Base-by-base conservation (phyloP, 2,797 vertebrate species). In the Lepilemur septentrionalis region DNA sequence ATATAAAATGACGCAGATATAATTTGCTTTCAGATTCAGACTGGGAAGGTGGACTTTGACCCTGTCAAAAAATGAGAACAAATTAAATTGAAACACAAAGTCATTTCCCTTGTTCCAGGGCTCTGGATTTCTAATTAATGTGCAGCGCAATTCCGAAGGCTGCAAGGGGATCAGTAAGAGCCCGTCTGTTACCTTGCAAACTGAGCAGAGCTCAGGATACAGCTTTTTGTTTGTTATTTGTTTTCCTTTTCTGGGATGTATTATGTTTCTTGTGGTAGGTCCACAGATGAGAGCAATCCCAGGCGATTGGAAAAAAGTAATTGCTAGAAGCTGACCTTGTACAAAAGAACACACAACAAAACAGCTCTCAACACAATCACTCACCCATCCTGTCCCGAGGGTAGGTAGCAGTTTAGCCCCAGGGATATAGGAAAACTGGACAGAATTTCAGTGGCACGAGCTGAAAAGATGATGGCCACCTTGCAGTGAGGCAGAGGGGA, bases 31-130 rank as follows among this genome's bases (percentile, higher is more conserved):
- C 95, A 95, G 91, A 97, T 95, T 97, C 96, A 95, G 87, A 90
- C 87, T 55, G 65, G 80, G 73, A 96, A 95, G 67, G 81, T 86
- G 72, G 96, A 97, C 96, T 96, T 93, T 93, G 94, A 97, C 97
- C 95, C 93, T 92, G 94, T 97, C 96, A 97, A 95, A 97, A 97
- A 97, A 94, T 59, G 83, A 94, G 96, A 97, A 96, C 95, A 96
- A 96, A 97, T 97, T 97, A 96, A 97, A 98, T 96, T 96, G 96
- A 97, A 95, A 96, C 96, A 90, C 94, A 95, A 87, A 97, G 95
- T 96, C 89, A 92, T 93, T 96, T 96, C 80, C 94, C 67, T 73
- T 81, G 91, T 95, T 96, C 65, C 80, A 84, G 83, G 75, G 67
- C 93, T 69, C 93, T 82, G 61, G 70, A 43, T 96, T 96, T 94